Base-by-base conservation (phyloP, 2,888 invertebrate genomes). In the Cyclophora albipunctata region DNA sequence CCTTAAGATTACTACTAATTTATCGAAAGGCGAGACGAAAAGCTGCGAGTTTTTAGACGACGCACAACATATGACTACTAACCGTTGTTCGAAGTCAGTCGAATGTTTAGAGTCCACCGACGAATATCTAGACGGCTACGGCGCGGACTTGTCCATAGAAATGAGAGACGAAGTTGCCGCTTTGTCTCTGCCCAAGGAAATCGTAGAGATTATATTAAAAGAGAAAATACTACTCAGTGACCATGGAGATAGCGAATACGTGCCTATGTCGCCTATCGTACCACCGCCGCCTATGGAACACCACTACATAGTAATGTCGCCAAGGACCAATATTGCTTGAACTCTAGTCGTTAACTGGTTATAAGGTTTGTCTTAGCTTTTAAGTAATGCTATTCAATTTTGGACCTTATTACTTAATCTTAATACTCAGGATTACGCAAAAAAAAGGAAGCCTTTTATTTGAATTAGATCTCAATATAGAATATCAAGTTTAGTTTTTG, bases 31-130 rank as follows among this genome's bases (percentile, higher is more conserved):
- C 3, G 85, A 84, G 55, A 78, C 84, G 0, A 87, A 87, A 48
- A 88, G 88, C 70, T 89, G 89, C 62, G 89, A 89, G 59, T 86
- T 79, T 47, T 62, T 89, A 0, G 89, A 87, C 65, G 81, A 78
- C 34, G 71, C 80, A 0, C 76, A 75, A 37, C 82, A 73, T 43
- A 78, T 78, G 0, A 51, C 71, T 0, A 35, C 74, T 0, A 71
- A 69, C 50, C 78, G 88, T 5, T 83, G 85, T 58, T 78, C 87
- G 0, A 84, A 83, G 45, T 88, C 87, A 7, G 86, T 83, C 0
- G 87, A 88, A 48, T 82, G 84, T 45, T 58, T 87, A 2, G 87
- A 86, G 40, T 65, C 59, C 3, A 65, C 55, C 34, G 66, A 71
- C 20, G 74, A 73, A 6, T 76, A 68, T 37, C 51, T 59, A 34